These are phyloP conservation scores for Phoronis australis DNA, from an alignment of 2,888 invertebrate species.

Conservation along the genomic window DNA sequence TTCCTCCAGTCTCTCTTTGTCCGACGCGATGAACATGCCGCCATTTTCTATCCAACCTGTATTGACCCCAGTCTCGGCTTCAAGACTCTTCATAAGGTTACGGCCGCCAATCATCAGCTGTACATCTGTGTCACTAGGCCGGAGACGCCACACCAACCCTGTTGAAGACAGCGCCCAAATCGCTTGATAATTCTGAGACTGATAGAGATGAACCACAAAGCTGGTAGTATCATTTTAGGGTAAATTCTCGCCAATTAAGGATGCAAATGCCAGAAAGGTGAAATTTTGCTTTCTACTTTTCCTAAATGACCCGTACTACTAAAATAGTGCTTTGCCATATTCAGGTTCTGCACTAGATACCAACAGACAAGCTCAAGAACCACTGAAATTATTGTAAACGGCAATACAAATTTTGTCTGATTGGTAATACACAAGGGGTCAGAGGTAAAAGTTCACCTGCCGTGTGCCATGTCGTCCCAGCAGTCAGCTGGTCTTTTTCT, in stretches of 20 bases:
- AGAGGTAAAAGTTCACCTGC: too few species aligned
- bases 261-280: too few species aligned
- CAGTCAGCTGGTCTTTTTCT: constrained; percentile 71
- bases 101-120: constrained; percentile 69
- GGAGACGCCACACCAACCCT: constrained; percentile 71
- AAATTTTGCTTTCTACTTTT: too few species aligned
- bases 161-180: not conserved
- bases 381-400: too few species aligned
- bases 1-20: constrained; percentile 73
- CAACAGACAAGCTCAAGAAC: too few species aligned
- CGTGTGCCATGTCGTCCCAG: constrained; percentile 81
- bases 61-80: constrained; percentile 73
- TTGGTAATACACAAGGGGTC: not conserved
- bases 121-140: constrained; percentile 82
- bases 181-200: too few species aligned
- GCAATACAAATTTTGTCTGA: not conserved
- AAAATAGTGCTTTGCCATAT: too few species aligned
- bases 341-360: too few species aligned
- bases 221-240: too few species aligned
- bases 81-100: constrained; percentile 61
- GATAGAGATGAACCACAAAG: too few species aligned
- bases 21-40: constrained; percentile 78
- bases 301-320: too few species aligned
- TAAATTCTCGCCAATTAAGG: too few species aligned
- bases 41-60: constrained; percentile 88